Percentiles rank a stretch among this genome's conserved stretches.
These are phyloP conservation scores for Solea senegalensis DNA, from an alignment of 2,113 vertebrate genomes.

Conservation along the genomic window DNA sequence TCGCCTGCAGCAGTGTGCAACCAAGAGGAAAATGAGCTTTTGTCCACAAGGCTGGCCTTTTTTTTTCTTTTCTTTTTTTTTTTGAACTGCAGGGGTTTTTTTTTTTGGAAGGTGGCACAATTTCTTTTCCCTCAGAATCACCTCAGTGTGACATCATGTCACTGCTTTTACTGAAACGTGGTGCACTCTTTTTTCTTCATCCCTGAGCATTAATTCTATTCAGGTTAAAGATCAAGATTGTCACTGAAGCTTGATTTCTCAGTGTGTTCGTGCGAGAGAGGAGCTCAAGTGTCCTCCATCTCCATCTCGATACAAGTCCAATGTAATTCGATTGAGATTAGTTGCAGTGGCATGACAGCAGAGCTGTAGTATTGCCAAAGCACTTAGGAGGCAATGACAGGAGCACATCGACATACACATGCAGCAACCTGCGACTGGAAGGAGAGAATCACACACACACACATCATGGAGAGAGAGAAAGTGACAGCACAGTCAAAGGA, in stretches of 20 bases:
- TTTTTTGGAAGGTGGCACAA: conserved; percentile 58
- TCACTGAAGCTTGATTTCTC: conserved; percentile 8
- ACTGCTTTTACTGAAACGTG: conserved; percentile 36
- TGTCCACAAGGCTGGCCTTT: conserved; percentile 73
- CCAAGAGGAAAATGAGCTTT: conserved; percentile 82
- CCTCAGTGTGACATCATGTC: conserved; percentile 25
- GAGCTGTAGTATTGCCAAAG: conserved; percentile 81
- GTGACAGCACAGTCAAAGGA: conserved; percentile 42
- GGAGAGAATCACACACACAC: conserved; percentile 33
- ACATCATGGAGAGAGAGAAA: conserved; percentile 23
- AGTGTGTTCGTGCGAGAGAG: conserved; percentile 20
- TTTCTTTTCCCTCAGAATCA: conserved; percentile 50
- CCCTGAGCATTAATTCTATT: conserved; percentile 13
- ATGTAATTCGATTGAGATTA: conserved; percentile 83
- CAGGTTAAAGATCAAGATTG: conserved; percentile 31
- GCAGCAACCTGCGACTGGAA: conserved; percentile 53
- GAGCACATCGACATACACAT: conserved; percentile 71
- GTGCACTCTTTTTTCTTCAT: background rate
- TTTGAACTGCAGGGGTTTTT: conserved; percentile 56
- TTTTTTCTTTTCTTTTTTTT: conserved; percentile 47
- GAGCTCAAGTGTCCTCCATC: conserved; percentile 60
- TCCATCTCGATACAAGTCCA: conserved; percentile 74
- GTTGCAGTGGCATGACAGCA: conserved; percentile 81
- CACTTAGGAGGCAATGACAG: conserved; percentile 84
- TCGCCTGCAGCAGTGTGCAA: conserved; percentile 76